A percentile compares a stretch with the other conserved stretches of the same genome.
These are phyloP conservation scores for Notoglanidium macrostoma DNA, from an alignment of 2,797 vertebrate species.

Conservation along the genomic window DNA sequence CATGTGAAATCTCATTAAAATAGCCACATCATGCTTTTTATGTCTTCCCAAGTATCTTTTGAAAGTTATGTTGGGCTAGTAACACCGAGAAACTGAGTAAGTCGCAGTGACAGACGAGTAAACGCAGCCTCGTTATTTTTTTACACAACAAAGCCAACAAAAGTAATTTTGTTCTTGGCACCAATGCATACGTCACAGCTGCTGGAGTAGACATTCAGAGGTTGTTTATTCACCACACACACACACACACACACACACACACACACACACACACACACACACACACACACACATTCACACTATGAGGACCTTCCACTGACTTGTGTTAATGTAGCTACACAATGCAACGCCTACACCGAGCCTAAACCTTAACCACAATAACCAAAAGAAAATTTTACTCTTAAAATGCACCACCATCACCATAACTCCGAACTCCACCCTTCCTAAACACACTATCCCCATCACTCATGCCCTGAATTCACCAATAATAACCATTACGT, in stretches of 20 bases:
- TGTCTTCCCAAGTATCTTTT: not conserved
- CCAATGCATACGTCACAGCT: not conserved
- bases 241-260: not conserved
- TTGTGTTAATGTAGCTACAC: not conserved
- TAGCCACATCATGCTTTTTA: not conserved
- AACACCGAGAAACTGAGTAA: not conserved
- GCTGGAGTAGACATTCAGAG: not conserved
- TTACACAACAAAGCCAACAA: not conserved
- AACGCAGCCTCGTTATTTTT: constrained; percentile 1
- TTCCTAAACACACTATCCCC: not conserved
- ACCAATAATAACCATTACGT: not conserved
- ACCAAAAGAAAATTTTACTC: not conserved
- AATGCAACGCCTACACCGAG: not conserved
- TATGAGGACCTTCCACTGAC: not conserved
- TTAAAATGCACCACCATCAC: not conserved
- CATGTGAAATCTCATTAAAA: not conserved
- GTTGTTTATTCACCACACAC: not conserved
- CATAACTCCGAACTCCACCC: not conserved
- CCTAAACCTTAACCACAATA: not conserved
- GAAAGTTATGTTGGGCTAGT: not conserved
- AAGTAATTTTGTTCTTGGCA: not conserved
- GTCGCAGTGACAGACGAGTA: not conserved
- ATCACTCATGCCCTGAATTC: not conserved
- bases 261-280: not conserved
- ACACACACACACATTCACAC: not conserved